phyloP scores from a whole-genome alignment of 2,113 vertebrate genomes.

The Corynorhinus townsendii region DNA sequence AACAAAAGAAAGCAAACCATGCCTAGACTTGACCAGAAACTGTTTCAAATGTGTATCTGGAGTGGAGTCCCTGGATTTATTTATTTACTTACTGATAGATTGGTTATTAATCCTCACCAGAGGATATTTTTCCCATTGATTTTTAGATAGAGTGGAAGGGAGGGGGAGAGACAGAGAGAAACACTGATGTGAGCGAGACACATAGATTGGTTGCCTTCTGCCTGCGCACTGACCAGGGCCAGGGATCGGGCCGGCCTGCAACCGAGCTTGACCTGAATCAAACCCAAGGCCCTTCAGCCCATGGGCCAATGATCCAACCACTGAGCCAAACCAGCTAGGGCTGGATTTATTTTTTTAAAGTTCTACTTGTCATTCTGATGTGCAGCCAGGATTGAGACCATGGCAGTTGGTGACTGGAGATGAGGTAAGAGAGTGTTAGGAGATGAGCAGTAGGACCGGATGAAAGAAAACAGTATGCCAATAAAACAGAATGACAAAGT shows the following conservation, averaged over 20 bases:
- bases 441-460: neutral
- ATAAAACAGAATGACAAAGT: neutral
- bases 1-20: conserved; percentile 32
- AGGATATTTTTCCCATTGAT: too few species aligned
- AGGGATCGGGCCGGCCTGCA: too few species aligned
- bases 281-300: too few species aligned
- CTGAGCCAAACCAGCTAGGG: too few species aligned
- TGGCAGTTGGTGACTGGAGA: neutral
- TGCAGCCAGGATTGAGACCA: neutral
- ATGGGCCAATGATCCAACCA: too few species aligned
- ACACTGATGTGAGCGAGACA: too few species aligned
- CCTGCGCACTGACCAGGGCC: too few species aligned
- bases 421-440: neutral
- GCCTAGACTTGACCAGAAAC: neutral
- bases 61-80: neutral
- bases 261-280: too few species aligned
- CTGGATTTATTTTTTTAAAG: neutral
- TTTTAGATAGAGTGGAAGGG: too few species aligned
- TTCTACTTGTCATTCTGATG: neutral
- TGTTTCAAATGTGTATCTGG: neutral
- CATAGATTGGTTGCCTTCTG: too few species aligned
- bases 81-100: neutral
- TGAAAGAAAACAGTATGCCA: conserved; percentile 1
- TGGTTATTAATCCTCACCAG: too few species aligned
- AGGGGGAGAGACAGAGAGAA: too few species aligned